Evolutionary conservation across 2,888 invertebrate genomes (phyloP), one percentile per base, ranked within the genome.

Genomic region (Drosophila fulvimacula): DNA sequence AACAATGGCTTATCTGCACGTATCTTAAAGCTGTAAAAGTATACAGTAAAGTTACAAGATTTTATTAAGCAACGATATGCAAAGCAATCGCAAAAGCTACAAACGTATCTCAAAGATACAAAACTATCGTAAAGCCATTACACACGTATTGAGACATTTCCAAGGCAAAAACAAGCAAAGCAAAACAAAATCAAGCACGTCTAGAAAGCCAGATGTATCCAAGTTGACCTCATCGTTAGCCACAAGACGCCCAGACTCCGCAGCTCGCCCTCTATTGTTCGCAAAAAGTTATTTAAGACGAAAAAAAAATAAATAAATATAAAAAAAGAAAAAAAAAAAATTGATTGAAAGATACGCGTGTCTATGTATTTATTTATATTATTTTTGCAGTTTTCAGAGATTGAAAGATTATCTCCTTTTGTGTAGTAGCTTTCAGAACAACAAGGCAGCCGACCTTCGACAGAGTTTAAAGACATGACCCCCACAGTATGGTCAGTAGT

Each of bases 391-490:
- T 65, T 69, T 67, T 49, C 51, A 51, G 76, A 53, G 84, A 83
- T 86, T 68, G 46, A 38, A 57, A 75, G 87, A 86, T 86, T 65
- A 81, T 67, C 71, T 67, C 41, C 66, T 59, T 69, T 82, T 84
- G 82, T 81, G 41, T 59, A 36, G 55, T 55, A n/a, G 49, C 24
- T 30, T 46, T 58, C 21, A 70, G 57, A 63, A 63, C 52, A 67
- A 67, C 62, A 49, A 58, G 52, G 42, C 51, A 5, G 41, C 17
- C 36, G 79, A 78, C 75, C 75, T 76, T 76, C 74, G 64, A n/a
- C 30, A 21, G 19, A 61, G 66, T 52, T 48, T 48, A 38, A 27
- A 51, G 55, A 17, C 69, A 32, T 53, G 68, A 42, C 46, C 59
- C 46, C 34, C 38, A n/a, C 19, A 38, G 7, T 27, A 55, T 58